phyloP scores from a whole-genome alignment of 2,113 vertebrate species.

The Sminthopsis crassicaudata region DNA sequence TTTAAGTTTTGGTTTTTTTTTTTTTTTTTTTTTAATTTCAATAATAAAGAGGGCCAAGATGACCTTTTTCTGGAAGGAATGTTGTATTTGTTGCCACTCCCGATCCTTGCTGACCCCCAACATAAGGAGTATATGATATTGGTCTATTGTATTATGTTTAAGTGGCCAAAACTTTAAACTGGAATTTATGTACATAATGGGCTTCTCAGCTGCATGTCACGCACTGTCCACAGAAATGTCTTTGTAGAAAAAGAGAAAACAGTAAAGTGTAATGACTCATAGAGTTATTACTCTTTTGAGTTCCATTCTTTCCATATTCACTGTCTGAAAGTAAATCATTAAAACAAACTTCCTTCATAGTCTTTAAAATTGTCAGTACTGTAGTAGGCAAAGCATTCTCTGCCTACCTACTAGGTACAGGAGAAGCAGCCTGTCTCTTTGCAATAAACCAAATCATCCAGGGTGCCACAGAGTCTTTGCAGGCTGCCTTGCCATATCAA shows the following conservation, averaged over 20 bases:
- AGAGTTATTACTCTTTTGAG: neutral
- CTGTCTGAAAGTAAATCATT: constrained; percentile 32
- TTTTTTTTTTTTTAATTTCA: constrained; percentile 87
- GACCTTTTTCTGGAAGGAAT: constrained; percentile 78
- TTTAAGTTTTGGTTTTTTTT: constrained; percentile 78
- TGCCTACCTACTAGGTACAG: neutral
- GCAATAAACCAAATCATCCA: constrained; percentile 52
- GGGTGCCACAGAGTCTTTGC: constrained; percentile 54
- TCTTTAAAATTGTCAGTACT: constrained; percentile 36
- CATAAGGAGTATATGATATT: constrained; percentile 42
- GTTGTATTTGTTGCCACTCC: constrained; percentile 77
- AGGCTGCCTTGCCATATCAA: constrained; percentile 48
- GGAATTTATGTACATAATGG: constrained; percentile 60
- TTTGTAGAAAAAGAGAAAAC: constrained; percentile 56
- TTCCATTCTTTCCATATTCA: constrained; percentile 33
- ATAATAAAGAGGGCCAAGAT: constrained; percentile 81
- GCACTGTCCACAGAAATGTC: constrained; percentile 70
- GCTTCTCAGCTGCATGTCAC: constrained; percentile 64
- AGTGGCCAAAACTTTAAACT: constrained; percentile 71
- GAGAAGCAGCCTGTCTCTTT: constrained; percentile 57
- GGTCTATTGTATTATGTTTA: constrained; percentile 67
- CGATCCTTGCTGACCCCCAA: constrained; percentile 17
- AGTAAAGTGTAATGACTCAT: constrained; percentile 8
- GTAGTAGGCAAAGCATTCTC: neutral
- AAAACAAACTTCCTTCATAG: constrained; percentile 21